Conservation (phyloP, 2,113 vertebrate genomes). For the Pachyramphus minor region DNA sequence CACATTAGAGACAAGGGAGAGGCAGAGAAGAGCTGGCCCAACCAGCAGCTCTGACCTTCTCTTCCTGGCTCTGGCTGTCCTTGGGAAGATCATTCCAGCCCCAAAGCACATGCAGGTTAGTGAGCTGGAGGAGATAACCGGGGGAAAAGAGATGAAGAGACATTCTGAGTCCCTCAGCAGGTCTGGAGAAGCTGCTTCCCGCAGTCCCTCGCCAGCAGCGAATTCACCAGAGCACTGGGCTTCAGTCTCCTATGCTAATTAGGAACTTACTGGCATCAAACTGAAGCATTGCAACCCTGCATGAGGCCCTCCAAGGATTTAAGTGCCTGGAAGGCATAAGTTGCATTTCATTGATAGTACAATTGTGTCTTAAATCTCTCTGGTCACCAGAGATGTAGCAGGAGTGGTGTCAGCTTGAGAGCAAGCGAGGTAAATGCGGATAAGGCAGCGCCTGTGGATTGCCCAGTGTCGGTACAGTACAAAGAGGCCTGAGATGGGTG, state of each 20-base stretch:
- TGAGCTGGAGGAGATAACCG: not conserved
- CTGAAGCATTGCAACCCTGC: not conserved
- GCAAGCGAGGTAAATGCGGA: not conserved
- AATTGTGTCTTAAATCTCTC: slow-evolving; percentile 13
- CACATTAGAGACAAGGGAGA: fast-evolving
- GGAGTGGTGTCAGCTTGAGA: not conserved
- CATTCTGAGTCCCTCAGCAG: not conserved
- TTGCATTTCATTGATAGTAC: slow-evolving; percentile 43
- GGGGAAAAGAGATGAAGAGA: not conserved
- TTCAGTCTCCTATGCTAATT: not conserved
- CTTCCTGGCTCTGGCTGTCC: not conserved
- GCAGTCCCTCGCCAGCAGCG: not conserved
- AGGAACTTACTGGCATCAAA: not conserved
- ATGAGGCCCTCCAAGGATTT: not conserved
- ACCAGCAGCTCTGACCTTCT: not conserved
- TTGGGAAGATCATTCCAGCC: not conserved
- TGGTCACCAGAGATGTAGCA: not conserved
- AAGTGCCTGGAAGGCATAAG: slow-evolving; percentile 28
- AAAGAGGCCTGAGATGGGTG: not conserved
- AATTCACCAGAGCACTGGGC: not conserved
- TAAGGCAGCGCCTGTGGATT: fast-evolving
- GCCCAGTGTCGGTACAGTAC: fast-evolving
- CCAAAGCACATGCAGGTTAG: not conserved
- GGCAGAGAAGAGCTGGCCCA: not conserved
- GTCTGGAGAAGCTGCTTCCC: not conserved